A percentile compares a stretch with the other conserved stretches of the same genome.
Conservation (phyloP, 1,140 invertebrate genomes). For the Temnothorax longispinosus region DNA sequence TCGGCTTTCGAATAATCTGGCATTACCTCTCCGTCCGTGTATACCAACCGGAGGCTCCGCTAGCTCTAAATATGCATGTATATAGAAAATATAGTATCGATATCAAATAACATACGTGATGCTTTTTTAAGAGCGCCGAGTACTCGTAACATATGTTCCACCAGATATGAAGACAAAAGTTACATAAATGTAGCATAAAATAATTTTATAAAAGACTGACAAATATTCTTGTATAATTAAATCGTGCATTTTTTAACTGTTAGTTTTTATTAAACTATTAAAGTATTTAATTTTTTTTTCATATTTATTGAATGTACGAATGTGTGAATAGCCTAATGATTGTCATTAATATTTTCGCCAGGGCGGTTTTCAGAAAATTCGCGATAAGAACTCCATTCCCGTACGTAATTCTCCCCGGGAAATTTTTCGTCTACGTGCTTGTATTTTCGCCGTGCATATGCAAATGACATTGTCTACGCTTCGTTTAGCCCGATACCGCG, state of each 20-base stretch:
- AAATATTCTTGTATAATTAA: not conserved
- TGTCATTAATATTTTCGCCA: not conserved
- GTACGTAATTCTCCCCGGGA: not conserved
- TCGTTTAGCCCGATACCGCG: conserved; percentile 45
- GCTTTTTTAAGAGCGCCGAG: conserved; percentile 7
- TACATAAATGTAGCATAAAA: not conserved
- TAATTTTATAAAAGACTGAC: not conserved
- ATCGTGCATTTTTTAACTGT: not conserved
- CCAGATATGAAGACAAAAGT: not conserved
- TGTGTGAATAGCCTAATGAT: not conserved
- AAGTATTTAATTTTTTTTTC: not conserved
- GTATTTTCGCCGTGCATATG: conserved; percentile 19
- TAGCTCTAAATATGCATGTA: conserved; percentile 6
- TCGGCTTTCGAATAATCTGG: conserved; percentile 58
- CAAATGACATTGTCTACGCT: conserved; percentile 44
- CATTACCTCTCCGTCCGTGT: conserved; percentile 47
- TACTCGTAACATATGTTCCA: not conserved
- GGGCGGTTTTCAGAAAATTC: not conserved
- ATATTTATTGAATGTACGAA: not conserved
- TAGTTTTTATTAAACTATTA: not conserved
- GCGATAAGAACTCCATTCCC: conserved; percentile 25
- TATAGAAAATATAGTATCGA: conserved; percentile 2
- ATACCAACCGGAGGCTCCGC: not conserved
- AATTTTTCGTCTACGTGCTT: conserved; percentile 28
- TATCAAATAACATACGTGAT: not conserved